Base-by-base conservation (phyloP, 2,113 vertebrate species). In the Atrichornis clamosus region DNA sequence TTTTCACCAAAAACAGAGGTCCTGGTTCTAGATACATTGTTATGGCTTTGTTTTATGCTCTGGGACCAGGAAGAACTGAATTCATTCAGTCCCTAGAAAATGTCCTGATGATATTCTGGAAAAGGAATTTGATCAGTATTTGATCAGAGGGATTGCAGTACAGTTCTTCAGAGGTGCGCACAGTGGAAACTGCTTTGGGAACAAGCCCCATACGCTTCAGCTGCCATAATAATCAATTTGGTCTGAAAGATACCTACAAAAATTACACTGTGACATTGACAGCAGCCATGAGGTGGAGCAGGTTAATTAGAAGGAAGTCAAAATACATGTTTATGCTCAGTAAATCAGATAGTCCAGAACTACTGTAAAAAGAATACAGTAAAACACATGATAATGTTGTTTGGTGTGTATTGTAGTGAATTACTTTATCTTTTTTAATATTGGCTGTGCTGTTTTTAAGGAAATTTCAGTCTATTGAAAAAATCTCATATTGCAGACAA, bases 391-490 rank as follows among this genome's bases (percentile, higher is more conserved):
- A 20, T 23, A 79, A 53, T 63, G 9, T 74, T 97, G 90, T n/a
- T n/a, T n/a, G n/a, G n/a, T n/a, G n/a, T n/a, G n/a, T n/a, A n/a
- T n/a, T n/a, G n/a, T n/a, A n/a, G n/a, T 89, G 88, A 52, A 87
- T 68, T 89, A 44, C 22, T 23, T 56, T 91, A 42, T 67, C 50
- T 90, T 93, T 87, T 7, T 91, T 60, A 77, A 59, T 94, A 87
- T 84, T 79, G 52, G 39, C 65, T 93, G 76, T 60, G 26, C 63
- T 95, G 47, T 91, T 96, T 89, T 27, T 90, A 94, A 93, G 72
- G 64, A 93, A 86, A 90, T 96, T 93, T 96, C 96, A 96, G 94
- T 97, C 64, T 95, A 76, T 92, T 73, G 95, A 70, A 97, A 60
- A 96, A 95, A 91, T 92, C 62, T 95, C 46, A 94, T 92, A 58